Percentiles rank a stretch among this genome's conserved stretches.
These are phyloP conservation scores for Silurus asotus DNA, from an alignment of 2,113 vertebrate genomes.

Conservation along the genomic window DNA sequence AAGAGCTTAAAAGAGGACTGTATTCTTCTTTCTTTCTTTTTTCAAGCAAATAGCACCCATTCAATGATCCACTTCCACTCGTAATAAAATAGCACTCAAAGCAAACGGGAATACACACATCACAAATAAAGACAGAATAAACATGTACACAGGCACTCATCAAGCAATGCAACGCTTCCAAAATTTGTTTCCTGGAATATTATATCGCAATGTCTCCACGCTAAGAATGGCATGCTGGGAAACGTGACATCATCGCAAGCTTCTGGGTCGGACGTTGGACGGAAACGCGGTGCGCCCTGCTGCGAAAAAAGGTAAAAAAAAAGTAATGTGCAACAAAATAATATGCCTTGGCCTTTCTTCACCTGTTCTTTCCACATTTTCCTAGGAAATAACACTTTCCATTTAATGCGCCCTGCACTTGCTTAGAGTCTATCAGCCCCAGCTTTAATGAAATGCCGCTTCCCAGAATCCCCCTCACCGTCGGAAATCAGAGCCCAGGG, in stretches of 20 bases:
- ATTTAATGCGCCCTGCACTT: constrained; percentile 56
- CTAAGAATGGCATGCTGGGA: constrained; percentile 31
- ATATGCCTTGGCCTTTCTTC: constrained; percentile 37
- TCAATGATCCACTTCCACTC: neutral
- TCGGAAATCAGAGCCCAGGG: constrained; percentile 57
- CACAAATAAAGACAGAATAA: neutral
- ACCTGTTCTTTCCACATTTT: constrained; percentile 39
- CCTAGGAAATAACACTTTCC: constrained; percentile 54
- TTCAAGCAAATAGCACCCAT: neutral
- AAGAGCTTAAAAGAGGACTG: neutral
- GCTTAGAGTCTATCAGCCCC: constrained; percentile 61
- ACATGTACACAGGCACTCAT: neutral
- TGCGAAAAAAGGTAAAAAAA: constrained; percentile 8
- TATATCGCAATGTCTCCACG: neutral
- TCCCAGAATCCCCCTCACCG: constrained; percentile 56
- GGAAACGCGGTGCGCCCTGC: constrained; percentile 25
- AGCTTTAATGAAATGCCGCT: constrained; percentile 61
- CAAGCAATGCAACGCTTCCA: neutral
- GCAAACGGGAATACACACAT: neutral
- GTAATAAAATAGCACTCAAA: constrained; percentile 15
- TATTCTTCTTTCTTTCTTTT: neutral
- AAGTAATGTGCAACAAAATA: constrained; percentile 34
- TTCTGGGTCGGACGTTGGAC: constrained; percentile 34
- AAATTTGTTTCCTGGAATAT: neutral
- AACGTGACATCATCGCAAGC: constrained; percentile 36